Evolutionary conservation across 2,797 vertebrate species (phyloP).

Genomic region (Forpus xanthops): DNA sequence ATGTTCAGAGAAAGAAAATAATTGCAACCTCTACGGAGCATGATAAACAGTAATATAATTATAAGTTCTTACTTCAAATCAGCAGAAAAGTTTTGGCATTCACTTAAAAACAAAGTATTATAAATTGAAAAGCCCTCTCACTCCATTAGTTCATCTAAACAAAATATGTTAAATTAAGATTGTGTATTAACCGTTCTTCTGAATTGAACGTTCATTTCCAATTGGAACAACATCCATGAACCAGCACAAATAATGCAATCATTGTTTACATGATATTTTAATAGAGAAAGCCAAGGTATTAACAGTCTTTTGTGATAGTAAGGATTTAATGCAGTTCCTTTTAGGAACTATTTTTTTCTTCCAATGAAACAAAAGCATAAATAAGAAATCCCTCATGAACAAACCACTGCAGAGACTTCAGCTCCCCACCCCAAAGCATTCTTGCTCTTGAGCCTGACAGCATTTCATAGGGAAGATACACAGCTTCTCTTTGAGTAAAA

Average conservation of each 20-base stretch:
- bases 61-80: background rate
- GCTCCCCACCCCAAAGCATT: slow-evolving; percentile 50
- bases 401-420: slow-evolving; percentile 45
- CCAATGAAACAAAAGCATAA: background rate
- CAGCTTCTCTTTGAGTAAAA: slow-evolving; percentile 63
- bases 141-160: slow-evolving; percentile 52
- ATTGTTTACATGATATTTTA: slow-evolving; percentile 42
- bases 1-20: background rate
- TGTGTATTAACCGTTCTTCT: slow-evolving; percentile 46
- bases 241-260: slow-evolving; percentile 14
- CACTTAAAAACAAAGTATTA: slow-evolving; percentile 6
- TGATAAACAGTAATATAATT: background rate
- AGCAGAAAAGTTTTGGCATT: slow-evolving; percentile 20
- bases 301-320: background rate
- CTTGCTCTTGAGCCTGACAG: slow-evolving; percentile 43
- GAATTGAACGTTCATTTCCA: slow-evolving; percentile 25
- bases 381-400: slow-evolving; percentile 39
- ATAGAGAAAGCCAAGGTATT: slow-evolving; percentile 41
- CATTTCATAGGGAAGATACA: slow-evolving; percentile 58
- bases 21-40: background rate
- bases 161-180: slow-evolving; percentile 32
- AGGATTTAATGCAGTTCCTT: background rate
- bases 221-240: slow-evolving; percentile 25
- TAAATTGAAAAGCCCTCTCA: slow-evolving; percentile 18
- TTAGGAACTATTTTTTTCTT: background rate